Evolutionary conservation across 2,888 invertebrate genomes (phyloP).

Genomic region (Drosophila colorata): DNA sequence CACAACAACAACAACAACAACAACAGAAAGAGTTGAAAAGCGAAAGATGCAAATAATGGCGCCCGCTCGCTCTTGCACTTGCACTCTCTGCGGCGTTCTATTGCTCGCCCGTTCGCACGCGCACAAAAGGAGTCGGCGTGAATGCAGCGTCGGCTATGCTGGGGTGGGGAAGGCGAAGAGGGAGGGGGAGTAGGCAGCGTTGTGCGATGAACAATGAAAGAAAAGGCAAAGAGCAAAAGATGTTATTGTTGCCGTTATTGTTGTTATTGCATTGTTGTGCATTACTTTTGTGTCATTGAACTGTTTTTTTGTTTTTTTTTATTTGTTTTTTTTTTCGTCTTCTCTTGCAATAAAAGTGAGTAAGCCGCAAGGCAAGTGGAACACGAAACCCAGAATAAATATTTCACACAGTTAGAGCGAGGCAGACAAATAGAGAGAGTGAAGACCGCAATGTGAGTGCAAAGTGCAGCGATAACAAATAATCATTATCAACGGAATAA

Average conservation of each 20-base stretch:
- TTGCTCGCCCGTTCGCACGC: constrained; percentile 7
- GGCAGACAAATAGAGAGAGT: constrained; percentile 29
- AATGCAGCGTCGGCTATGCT: constrained; percentile 29
- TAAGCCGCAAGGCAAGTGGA: constrained; percentile 51
- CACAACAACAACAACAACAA: constrained; percentile 19
- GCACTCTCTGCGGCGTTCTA: not conserved
- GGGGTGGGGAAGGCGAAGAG: constrained; percentile 29
- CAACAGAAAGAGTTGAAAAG: constrained; percentile 70
- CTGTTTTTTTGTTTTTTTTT: constrained; percentile 75
- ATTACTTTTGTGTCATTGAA: constrained; percentile 74
- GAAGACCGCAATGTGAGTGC: constrained; percentile 29
- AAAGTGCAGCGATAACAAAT: constrained; percentile 35
- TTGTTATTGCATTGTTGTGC: constrained; percentile 53
- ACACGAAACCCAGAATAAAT: constrained; percentile 31
- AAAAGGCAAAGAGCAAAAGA: constrained; percentile 67
- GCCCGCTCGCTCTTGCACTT: constrained; percentile 10
- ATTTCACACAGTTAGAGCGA: constrained; percentile 21
- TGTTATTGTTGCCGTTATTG: constrained; percentile 54
- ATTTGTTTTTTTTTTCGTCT: constrained; percentile 75
- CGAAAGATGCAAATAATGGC: constrained; percentile 76
- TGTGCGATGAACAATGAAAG: constrained; percentile 53
- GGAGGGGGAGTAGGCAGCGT: constrained; percentile 1
- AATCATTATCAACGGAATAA: constrained; percentile 39
- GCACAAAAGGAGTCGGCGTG: constrained; percentile 43
- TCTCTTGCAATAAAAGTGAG: constrained; percentile 64